Percentiles rank a stretch among this genome's conserved stretches.
Conservation (phyloP, 2,888 invertebrate species). For the Sthenelais limicola region DNA sequence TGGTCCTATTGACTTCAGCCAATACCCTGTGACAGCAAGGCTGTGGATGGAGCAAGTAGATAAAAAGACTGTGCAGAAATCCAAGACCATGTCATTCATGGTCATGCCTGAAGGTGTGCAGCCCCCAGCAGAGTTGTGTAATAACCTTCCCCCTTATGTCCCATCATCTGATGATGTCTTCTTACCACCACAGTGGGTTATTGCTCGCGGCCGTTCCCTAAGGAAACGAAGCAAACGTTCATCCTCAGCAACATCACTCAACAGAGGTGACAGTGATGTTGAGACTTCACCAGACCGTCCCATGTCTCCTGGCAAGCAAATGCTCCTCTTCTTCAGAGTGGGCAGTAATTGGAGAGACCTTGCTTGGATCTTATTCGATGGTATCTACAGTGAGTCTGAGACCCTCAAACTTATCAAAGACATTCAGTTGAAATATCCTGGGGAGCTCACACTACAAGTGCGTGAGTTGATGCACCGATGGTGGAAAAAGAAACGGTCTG, state of each 20-base stretch:
- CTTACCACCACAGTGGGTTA: constrained; percentile 54
- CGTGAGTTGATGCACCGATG: constrained; percentile 55
- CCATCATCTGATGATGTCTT: constrained; percentile 32
- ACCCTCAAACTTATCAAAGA: constrained; percentile 53
- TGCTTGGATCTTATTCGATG: constrained; percentile 54
- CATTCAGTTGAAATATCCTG: constrained; percentile 52
- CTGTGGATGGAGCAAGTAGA: constrained; percentile 58
- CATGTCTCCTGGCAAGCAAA: constrained; percentile 46
- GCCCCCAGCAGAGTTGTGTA: constrained; percentile 41
- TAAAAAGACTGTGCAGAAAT: constrained; percentile 52
- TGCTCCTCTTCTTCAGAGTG: constrained; percentile 53
- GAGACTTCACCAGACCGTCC: constrained; percentile 31
- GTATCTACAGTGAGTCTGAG: constrained; percentile 49
- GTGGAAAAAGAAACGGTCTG: constrained; percentile 53
- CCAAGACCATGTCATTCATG: constrained; percentile 53
- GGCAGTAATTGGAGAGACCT: constrained; percentile 54
- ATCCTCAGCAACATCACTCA: constrained; percentile 12
- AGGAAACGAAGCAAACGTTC: constrained; percentile 26
- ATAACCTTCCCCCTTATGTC: constrained; percentile 18
- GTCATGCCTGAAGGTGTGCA: constrained; percentile 49
- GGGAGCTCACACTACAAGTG: constrained; percentile 50
- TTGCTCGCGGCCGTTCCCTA: constrained; percentile 49
- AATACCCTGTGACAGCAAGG: constrained; percentile 51
- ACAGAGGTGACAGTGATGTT: constrained; percentile 33
- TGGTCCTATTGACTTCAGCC: constrained; percentile 52